Base-by-base conservation (phyloP, 37 sponge, comb jelly and placozoan genomes). In the Chondrosia reniformis region DNA sequence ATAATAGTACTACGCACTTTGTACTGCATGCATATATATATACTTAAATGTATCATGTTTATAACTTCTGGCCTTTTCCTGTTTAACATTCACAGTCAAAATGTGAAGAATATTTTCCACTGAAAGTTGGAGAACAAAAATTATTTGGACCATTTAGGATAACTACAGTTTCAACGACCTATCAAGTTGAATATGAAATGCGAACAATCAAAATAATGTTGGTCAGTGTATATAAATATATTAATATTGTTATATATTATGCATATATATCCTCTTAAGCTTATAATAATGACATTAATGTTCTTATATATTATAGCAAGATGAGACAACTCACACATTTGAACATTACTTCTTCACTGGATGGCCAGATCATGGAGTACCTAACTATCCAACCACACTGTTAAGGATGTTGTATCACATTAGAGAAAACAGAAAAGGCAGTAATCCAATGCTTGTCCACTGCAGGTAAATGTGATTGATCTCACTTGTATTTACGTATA, bases 301-400 rank as follows among this genome's bases (percentile, higher is more conserved):
- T n/a, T n/a, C n/a, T n/a, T n/a, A n/a, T n/a, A n/a, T n/a, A n/a
- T n/a, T n/a, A n/a, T n/a, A n/a, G n/a, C n/a, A n/a, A n/a, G n/a
- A n/a, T n/a, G n/a, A n/a, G n/a, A n/a, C n/a, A n/a, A n/a, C n/a
- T n/a, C 72, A 69, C 36, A 21, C 44, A 3, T 69, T 69, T 69
- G 72, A 69, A 19, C 72, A 69, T 44, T 69, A 69, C 72, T 25
- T 69, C 37, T 69, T 69, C 72, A 69, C 72, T 69, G 72, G 72
- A 10, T 69, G 72, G 72, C 72, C 72, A n/a, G 72, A 69, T 44
- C 42, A 69, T 40, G 72, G 72, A 9, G 72, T 69, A 19, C 72
- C 72, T 42, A 69, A 69, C 44, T 69, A 69, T 25, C 72, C 72
- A 33, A 69, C 72, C 40, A 43, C 72, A 3, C 72, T 69, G 31